These are phyloP conservation scores for Enteromius unitaeniatus DNA, from an alignment of 2,797 vertebrate genomes.

Conservation along the genomic window DNA sequence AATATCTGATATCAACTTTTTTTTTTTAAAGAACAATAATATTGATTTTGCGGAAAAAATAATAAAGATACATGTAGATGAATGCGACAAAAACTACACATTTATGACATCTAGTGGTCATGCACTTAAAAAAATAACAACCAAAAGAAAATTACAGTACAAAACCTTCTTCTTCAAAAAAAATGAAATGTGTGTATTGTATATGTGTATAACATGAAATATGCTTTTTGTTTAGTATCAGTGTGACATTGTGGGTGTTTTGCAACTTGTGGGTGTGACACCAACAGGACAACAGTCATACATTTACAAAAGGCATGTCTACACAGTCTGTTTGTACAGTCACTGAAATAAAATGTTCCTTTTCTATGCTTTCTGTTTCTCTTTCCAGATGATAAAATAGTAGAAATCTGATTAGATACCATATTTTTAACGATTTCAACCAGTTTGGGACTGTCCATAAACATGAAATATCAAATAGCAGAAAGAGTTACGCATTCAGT, in stretches of 20 bases:
- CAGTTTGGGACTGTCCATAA: neutral
- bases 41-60: neutral
- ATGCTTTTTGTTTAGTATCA: neutral
- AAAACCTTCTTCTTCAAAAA: neutral
- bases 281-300: neutral
- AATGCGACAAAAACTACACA: neutral
- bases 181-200: too few species aligned
- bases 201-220: neutral
- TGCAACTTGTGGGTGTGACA: neutral
- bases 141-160: neutral
- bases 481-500: neutral
- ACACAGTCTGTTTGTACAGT: neutral
- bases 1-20: neutral
- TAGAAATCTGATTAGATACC: slow-evolving; percentile 3
- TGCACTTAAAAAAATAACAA: neutral
- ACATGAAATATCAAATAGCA: neutral
- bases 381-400: neutral
- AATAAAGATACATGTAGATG: neutral
- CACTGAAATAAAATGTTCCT: neutral
- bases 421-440: neutral
- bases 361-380: neutral
- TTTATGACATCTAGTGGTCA: neutral
- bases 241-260: neutral
- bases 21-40: neutral
- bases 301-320: neutral